phyloP scores from a whole-genome alignment of 2,113 vertebrate species.

The Micromys minutus region DNA sequence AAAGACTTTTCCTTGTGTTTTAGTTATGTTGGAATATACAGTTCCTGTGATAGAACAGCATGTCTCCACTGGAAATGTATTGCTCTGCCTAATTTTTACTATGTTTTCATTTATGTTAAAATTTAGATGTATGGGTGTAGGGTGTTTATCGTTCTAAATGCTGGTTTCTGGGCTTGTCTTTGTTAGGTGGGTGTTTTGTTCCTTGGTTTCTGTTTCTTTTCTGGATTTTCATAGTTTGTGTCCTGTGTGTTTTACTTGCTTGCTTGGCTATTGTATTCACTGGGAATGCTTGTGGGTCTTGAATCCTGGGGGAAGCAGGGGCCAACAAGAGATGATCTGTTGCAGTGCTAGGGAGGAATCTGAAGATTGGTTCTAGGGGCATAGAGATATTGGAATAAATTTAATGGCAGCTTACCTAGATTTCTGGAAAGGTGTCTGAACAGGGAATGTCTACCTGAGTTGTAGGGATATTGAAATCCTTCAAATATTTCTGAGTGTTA shows the following conservation, averaged over 20 bases:
- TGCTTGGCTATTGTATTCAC: neutral
- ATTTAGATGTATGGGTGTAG: neutral
- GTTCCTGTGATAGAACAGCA: neutral
- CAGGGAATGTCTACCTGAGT: neutral
- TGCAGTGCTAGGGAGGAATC: neutral
- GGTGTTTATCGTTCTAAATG: neutral
- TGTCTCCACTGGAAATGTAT: neutral
- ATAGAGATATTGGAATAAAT: neutral
- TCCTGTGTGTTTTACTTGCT: neutral
- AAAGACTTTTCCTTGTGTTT: neutral
- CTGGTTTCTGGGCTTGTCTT: neutral
- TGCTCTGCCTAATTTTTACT: fast-evolving
- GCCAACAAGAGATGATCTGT: fast-evolving
- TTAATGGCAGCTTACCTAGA: fast-evolving
- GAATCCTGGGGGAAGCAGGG: fast-evolving
- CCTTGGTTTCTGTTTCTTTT: neutral
- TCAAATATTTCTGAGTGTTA: neutral
- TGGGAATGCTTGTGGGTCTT: neutral
- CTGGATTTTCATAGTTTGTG: neutral
- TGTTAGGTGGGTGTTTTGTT: neutral
- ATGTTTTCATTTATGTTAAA: neutral
- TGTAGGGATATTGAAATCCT: neutral
- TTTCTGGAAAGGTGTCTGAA: neutral
- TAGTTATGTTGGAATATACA: neutral
- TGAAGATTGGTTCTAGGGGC: neutral